Evolutionary conservation across 2,797 vertebrate species (phyloP), one percentile per base, ranked within the genome.

Genomic region (Anas georgica): DNA sequence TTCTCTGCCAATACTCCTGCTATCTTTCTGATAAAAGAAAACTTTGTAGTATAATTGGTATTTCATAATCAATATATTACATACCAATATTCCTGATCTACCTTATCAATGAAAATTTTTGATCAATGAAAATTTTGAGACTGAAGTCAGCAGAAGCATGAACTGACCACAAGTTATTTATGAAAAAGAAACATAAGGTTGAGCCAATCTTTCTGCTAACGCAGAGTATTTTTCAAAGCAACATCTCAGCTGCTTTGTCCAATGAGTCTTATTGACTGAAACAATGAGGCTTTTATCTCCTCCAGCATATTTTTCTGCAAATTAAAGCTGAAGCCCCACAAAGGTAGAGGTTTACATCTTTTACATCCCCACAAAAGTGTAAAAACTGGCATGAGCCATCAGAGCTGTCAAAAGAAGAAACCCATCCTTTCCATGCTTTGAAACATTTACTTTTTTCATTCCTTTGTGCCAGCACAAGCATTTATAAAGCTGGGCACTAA

Each of bases 401-500:
- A 76, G 10, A 84, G 80, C 50, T 86, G 78, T 75, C 69, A 64
- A 66, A 81, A 88, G 33, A 55, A 35, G 50, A 80, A 94, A 75
- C 23, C 60, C 25, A 64, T 60, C 59, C 31, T 79, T 86, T 79
- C 77, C 48, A 41, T 7, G 55, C 37, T 84, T 78, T 28, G 13
- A 84, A 55, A 83, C 23, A 59, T 52, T 39, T 41, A 45, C 59
- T 91, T 50, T 91, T 84, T 68, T 69, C 23, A 29, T 79, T 76
- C 9, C 37, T 75, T 63, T 74, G 67, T 80, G 83, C 62, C 77
- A 94, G 80, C 52, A 82, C 18, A 67, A 74, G 52, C 43, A 37
- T 74, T 93, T 82, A 79, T 33, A 70, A 88, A 79, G 77, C 90
- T 82, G 75, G 60, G 56, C 77, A 86, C 55, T 52, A 79, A 74